phyloP scores from a whole-genome alignment of 2,888 invertebrate genomes.

The Ormyrus labotus region DNA sequence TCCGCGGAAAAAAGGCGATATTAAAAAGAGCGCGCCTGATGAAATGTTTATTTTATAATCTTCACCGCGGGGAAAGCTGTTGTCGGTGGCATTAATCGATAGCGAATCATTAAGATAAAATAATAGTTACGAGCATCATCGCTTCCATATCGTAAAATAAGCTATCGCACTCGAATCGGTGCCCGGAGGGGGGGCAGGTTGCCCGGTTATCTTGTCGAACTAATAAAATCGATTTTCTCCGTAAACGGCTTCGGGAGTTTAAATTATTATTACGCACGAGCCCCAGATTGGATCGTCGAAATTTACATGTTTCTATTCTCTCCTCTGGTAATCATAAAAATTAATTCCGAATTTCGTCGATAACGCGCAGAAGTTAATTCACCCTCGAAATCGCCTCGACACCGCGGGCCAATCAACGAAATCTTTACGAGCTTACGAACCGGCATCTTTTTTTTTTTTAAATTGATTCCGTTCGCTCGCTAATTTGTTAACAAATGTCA shows the following conservation, averaged over 20 bases:
- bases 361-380: neutral
- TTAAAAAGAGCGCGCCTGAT: no score
- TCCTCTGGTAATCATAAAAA: no score
- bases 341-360: neutral
- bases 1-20: no score
- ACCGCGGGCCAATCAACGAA: neutral
- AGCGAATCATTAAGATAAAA: neutral
- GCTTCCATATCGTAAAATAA: neutral
- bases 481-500: no score
- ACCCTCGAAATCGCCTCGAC: neutral
- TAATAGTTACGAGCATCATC: neutral
- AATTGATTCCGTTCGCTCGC: no score
- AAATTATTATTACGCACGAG: conserved; percentile 24
- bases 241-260: conserved; percentile 13
- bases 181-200: neutral
- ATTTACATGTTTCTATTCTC: neutral
- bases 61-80: no score
- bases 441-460: no score
- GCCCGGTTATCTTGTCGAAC: neutral
- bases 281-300: conserved; percentile 1
- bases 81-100: neutral
- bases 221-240: conserved; percentile 38
- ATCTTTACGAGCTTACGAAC: no score
- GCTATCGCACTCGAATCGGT: conserved; percentile 10
- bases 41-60: no score